Evolutionary conservation across 2,113 vertebrate species (phyloP).

Genomic region (Tamias sibiricus): DNA sequence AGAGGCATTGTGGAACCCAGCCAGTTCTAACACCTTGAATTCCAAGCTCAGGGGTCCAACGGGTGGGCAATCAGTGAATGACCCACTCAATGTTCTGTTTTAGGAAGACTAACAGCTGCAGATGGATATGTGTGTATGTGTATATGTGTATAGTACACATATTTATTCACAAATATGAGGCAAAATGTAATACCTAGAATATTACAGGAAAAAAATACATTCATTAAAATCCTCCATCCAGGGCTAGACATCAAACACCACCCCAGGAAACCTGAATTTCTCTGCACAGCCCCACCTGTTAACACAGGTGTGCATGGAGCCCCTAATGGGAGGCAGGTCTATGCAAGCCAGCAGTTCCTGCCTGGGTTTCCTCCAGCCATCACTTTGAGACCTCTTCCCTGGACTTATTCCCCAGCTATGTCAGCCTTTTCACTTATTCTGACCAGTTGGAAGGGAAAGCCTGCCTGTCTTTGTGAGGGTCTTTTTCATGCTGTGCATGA

Average conservation of each 20-base stretch:
- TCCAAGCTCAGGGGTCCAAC: background rate
- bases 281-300: background rate
- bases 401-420: background rate
- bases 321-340: rapidly evolving
- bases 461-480: background rate
- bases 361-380: background rate
- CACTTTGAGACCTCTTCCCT: background rate
- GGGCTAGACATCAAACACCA: background rate
- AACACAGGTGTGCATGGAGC: rapidly evolving
- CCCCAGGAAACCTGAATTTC: background rate
- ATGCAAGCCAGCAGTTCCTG: rapidly evolving
- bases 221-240: background rate
- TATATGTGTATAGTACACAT: too few relatives aligned
- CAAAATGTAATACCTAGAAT: background rate
- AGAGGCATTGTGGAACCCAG: background rate
- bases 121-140: background rate
- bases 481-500: background rate
- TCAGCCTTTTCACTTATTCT: background rate
- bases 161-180: background rate
- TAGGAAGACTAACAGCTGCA: background rate
- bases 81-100: background rate
- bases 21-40: background rate
- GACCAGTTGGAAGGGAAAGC: background rate
- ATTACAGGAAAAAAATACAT: background rate
- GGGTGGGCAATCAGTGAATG: too few relatives aligned